A percentile compares a stretch with the other conserved stretches of the same genome.
Conservation (phyloP, 2,113 vertebrate species). For the Paedocypris sp. region DNA sequence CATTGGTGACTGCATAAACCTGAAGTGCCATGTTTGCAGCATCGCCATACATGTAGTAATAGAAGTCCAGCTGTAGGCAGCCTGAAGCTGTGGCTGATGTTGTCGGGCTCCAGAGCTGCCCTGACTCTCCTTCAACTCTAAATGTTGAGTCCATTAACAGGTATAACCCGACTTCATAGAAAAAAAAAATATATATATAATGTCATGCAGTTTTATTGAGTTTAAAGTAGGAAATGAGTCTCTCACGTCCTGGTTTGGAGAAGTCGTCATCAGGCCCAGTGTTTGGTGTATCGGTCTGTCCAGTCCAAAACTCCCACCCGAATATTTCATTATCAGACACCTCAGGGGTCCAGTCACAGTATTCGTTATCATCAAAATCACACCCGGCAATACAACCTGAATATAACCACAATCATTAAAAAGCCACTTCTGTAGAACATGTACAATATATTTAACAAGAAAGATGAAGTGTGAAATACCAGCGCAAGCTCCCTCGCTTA, state of each 20-base stretch:
- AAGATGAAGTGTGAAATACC: constrained; percentile 31
- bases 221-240: neutral
- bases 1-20: constrained; percentile 45
- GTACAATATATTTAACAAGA: neutral
- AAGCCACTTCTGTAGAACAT: neutral
- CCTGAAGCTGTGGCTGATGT: constrained; percentile 32
- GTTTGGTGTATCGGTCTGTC: constrained; percentile 36
- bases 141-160: constrained; percentile 58
- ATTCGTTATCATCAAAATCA: constrained; percentile 54
- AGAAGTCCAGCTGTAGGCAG: constrained; percentile 65
- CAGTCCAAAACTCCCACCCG: constrained; percentile 45
- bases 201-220: neutral
- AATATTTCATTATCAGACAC: neutral
- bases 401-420: neutral
- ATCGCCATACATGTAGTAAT: constrained; percentile 61
- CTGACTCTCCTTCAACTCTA: constrained; percentile 31
- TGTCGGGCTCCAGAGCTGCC: constrained; percentile 55
- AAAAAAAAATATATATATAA: neutral
- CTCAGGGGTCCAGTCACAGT: constrained; percentile 59
- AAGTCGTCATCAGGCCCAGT: constrained; percentile 69
- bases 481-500: constrained; percentile 57
- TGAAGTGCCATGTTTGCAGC: constrained; percentile 54
- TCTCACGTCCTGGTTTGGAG: constrained; percentile 68
- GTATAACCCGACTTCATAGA: constrained; percentile 56
- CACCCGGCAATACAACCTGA: constrained; percentile 59